A percentile compares a stretch with the other conserved stretches of the same genome.
Evolutionary conservation across 1,140 invertebrate species (phyloP).

Genomic region (Aphelinus atriplicis): DNA sequence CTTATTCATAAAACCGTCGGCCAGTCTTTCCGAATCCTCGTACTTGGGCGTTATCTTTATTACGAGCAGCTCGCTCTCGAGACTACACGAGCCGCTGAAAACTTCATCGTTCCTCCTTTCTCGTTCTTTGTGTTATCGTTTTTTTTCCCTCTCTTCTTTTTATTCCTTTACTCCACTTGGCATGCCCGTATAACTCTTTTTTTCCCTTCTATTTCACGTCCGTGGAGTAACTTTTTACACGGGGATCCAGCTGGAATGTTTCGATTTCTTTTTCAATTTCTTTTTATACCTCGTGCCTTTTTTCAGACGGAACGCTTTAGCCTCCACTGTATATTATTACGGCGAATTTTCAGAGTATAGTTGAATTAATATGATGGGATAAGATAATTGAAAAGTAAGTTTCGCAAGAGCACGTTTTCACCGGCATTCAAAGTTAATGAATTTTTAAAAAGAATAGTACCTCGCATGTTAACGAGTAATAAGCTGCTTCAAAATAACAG

Average conservation of each 20-base stretch:
- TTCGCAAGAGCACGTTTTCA: neutral
- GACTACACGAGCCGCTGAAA: too few relatives aligned
- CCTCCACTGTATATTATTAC: too few relatives aligned
- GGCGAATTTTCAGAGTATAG: neutral
- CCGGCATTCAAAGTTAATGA: too few relatives aligned
- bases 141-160: conserved; percentile 2
- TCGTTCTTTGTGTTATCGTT: neutral
- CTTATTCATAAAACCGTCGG: conserved; percentile 20
- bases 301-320: too few relatives aligned
- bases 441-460: too few relatives aligned
- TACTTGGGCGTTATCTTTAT: conserved; percentile 27
- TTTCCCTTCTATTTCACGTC: too few relatives aligned
- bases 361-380: conserved; percentile 1
- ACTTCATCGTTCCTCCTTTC: neutral
- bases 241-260: conserved; percentile 8
- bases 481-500: too few relatives aligned
- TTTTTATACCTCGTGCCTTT: too few relatives aligned
- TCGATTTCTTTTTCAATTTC: conserved; percentile 1
- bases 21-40: neutral
- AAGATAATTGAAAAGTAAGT: conserved; percentile 3
- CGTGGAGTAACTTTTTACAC: conserved; percentile 9
- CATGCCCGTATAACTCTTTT: neutral
- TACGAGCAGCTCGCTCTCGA: neutral
- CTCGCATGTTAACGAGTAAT: too few relatives aligned
- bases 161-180: too few relatives aligned